phyloP scores from a whole-genome alignment of 2,113 vertebrate species.

The Antennarius striatus region DNA sequence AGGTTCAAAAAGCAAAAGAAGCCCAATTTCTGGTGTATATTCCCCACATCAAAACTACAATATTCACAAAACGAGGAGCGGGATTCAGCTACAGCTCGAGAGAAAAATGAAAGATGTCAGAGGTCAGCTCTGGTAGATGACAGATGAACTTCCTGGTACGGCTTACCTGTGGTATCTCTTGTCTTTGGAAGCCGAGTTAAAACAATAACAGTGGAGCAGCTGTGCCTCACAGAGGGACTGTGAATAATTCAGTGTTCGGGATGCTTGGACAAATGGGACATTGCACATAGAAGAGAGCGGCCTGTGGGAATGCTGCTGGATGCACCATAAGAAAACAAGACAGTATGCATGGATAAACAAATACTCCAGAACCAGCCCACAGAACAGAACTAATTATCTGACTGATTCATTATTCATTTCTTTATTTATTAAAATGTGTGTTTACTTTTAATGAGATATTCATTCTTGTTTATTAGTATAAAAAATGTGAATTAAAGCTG shows the following conservation, averaged over 20 bases:
- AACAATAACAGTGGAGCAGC: conserved; percentile 29
- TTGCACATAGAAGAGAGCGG: conserved; percentile 11
- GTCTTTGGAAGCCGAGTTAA: conserved; percentile 33
- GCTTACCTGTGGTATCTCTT: conserved; percentile 13
- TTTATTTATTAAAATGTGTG: no score
- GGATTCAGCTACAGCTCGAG: neutral
- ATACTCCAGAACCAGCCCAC: neutral
- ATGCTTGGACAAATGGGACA: conserved; percentile 4
- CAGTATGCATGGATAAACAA: neutral
- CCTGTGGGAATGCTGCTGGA: neutral
- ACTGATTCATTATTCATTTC: no score
- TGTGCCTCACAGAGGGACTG: conserved; percentile 17
- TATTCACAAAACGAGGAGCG: conserved; percentile 20
- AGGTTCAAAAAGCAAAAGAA: conserved; percentile 19
- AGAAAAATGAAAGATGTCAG: neutral
- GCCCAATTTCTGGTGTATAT: conserved; percentile 3
- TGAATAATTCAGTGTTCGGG: conserved; percentile 52
- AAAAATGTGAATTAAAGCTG: no score
- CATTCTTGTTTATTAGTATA: no score
- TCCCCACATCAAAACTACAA: conserved; percentile 19
- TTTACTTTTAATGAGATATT: no score
- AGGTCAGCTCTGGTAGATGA: conserved; percentile 30
- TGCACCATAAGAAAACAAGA: conserved; percentile 1
- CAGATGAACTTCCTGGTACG: conserved; percentile 17
- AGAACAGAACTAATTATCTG: neutral